Conservation (phyloP, 2,113 vertebrate genomes). For the Myotis lucifugus region DNA sequence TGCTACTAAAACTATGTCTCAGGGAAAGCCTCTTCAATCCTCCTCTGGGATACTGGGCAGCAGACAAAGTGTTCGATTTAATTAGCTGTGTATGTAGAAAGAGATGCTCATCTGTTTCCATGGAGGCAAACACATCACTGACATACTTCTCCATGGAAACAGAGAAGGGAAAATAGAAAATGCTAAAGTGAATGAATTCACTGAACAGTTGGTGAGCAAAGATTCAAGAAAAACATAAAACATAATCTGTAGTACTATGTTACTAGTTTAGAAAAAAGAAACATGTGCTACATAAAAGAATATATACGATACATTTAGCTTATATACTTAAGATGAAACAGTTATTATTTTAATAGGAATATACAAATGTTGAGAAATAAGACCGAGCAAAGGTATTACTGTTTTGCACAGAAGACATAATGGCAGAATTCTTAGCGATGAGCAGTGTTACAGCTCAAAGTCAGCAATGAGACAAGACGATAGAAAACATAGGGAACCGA, state of each 20-base stretch:
- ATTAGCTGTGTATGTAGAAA: constrained; percentile 74
- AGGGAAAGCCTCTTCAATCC: constrained; percentile 49
- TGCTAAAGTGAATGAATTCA: constrained; percentile 75
- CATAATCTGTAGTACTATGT: constrained; percentile 64
- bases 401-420: constrained; percentile 3
- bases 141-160: constrained; percentile 81
- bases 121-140: constrained; percentile 74
- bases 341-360: constrained; percentile 20
- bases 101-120: constrained; percentile 77
- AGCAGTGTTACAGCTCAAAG: constrained; percentile 16
- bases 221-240: constrained; percentile 64
- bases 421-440: constrained; percentile 17
- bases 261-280: constrained; percentile 54
- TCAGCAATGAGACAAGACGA: background rate
- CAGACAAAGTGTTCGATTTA: constrained; percentile 72
- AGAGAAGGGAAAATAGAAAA: constrained; percentile 74
- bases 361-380: constrained; percentile 49
- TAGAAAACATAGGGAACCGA: background rate
- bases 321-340: constrained; percentile 13
- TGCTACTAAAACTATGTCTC: constrained; percentile 59
- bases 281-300: constrained; percentile 35
- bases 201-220: constrained; percentile 75
- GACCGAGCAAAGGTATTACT: constrained; percentile 15
- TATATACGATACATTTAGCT: constrained; percentile 40
- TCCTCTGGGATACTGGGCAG: constrained; percentile 62